Evolutionary conservation across 2,113 vertebrate species (phyloP).

Genomic region (Aphyosemion australe): DNA sequence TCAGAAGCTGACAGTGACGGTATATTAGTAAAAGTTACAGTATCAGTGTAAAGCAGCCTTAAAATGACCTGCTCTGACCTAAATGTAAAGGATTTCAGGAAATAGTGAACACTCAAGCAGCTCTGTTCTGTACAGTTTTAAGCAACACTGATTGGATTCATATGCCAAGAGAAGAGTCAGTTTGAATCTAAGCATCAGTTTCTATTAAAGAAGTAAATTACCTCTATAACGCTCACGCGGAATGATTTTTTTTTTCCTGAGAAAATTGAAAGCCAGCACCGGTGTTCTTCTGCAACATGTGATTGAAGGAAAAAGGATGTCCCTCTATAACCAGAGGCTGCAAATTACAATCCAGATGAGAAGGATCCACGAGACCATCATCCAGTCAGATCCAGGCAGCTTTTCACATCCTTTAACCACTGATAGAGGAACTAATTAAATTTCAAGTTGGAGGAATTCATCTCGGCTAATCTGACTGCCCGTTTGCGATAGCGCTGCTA

Average conservation of each 20-base stretch:
- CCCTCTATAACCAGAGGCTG: constrained; percentile 1
- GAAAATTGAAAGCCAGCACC: constrained; percentile 21
- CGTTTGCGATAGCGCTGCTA: neutral
- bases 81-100: constrained; percentile 11
- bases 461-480: neutral
- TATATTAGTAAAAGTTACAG: constrained; percentile 35
- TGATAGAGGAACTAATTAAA: constrained; percentile 6
- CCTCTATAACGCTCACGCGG: constrained; percentile 5
- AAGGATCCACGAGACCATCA: constrained; percentile 15
- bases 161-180: neutral
- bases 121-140: neutral
- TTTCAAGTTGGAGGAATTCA: neutral
- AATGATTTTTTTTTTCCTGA: neutral
- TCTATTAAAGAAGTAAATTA: neutral
- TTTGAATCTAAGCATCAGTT: neutral
- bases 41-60: constrained; percentile 16
- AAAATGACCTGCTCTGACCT: constrained; percentile 30
- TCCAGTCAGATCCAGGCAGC: constrained; percentile 2
- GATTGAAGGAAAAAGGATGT: neutral
- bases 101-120: neutral
- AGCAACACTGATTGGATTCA: neutral
- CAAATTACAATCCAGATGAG: constrained; percentile 24
- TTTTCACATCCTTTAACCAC: constrained; percentile 14
- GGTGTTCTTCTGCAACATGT: constrained; percentile 10
- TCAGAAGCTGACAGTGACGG: constrained; percentile 22